A percentile compares a stretch with the other conserved stretches of the same genome.
phyloP scores from a whole-genome alignment of 2,113 vertebrate genomes.

The Brevimyrus niger region DNA sequence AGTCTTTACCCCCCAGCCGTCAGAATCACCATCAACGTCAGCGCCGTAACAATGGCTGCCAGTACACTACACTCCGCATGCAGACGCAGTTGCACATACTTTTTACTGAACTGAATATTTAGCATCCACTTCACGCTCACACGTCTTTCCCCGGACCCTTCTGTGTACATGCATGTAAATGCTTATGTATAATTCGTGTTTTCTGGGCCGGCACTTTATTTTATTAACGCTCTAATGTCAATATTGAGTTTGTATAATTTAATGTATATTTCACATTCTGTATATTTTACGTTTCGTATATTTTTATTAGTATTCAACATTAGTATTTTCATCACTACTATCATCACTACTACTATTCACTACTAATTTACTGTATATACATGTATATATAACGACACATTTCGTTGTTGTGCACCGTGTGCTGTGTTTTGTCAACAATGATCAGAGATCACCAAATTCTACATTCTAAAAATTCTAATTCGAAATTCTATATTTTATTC shows the following conservation, averaged over 20 bases:
- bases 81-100: neutral
- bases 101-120: neutral
- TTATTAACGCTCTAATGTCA: neutral
- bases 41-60: neutral
- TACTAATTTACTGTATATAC: too few relatives aligned
- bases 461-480: too few relatives aligned
- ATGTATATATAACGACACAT: too few relatives aligned
- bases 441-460: too few relatives aligned
- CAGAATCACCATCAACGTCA: neutral
- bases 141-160: neutral
- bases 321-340: too few relatives aligned
- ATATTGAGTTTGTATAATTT: neutral
- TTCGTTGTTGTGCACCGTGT: too few relatives aligned
- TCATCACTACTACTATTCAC: too few relatives aligned
- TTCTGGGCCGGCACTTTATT: neutral
- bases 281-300: neutral
- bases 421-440: too few relatives aligned
- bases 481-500: neutral
- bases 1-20: neutral
- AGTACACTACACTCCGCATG: neutral
- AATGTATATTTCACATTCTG: neutral
- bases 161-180: neutral
- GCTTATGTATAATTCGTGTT: neutral
- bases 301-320: neutral
- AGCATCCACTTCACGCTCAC: neutral